Base-by-base conservation (phyloP, 2,113 vertebrate genomes). In the Vicugna pacos region DNA sequence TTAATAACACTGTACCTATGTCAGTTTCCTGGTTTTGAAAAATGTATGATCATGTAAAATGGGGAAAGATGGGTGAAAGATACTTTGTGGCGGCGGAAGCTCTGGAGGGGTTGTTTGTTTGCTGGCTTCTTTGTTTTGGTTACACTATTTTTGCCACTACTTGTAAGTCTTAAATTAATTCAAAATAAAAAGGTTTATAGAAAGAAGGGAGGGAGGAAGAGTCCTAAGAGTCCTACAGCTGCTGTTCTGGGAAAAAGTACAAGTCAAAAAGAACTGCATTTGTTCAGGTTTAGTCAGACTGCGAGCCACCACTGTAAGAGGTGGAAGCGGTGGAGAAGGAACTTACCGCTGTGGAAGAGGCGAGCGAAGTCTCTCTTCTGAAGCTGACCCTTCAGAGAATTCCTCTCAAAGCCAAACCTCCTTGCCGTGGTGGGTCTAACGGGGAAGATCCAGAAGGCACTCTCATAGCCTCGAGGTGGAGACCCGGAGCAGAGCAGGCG, bases 351-450 rank as follows among this genome's bases (percentile, higher is more conserved):
- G 46, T 58, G 65, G 52, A 56, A 38, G 60, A 67, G 62, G 14
- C 13, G 3, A 32, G 28, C 1, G 30, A 24, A 65, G 4, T 10
- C 10, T 50, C n/a, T 79, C 60, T 56, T 4, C 60, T 1, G 14
- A 62, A 17, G 32, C 32, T n/a, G 14, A 20, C 24, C 10, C 54
- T 50, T 30, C 70, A 6, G 38, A 72, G 60, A 38, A 28, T 19
- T 50, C 48, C 16, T 67, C 26, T n/a, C 13, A 14, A 32, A 58
- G 35, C 50, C 69, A 32, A 58, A 2, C 11, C 10, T 54, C 35
- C 17, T 35, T 28, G 50, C 48, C 1, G 73, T 1, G 13, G 16
- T 3, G 58, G 2, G 4, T 20, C 12, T 50, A 22, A 13, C 0
- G 10, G 30, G 24, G 7, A 0, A 16, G 9, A 54, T n/a, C 10